Conservation (phyloP, 2,888 invertebrate genomes). For the Lumbricus terrestris region DNA sequence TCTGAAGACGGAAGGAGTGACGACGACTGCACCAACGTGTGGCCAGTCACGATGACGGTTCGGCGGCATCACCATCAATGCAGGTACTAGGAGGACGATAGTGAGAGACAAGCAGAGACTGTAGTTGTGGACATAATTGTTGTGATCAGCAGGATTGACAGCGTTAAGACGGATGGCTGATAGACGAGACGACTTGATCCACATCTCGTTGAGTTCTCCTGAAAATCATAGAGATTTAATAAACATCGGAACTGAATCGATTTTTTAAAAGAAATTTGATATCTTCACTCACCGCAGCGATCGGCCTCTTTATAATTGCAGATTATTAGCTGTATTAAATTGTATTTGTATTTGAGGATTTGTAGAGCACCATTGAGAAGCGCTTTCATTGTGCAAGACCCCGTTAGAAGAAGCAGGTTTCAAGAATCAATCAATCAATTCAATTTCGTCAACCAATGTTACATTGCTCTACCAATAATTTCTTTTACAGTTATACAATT, state of each 20-base stretch:
- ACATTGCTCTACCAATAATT: too few species aligned
- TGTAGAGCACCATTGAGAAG: too few species aligned
- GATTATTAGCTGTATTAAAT: too few species aligned
- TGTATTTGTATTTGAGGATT: too few species aligned
- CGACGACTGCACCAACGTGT: neutral
- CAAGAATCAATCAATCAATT: too few species aligned
- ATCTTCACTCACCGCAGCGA: neutral
- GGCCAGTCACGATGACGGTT: neutral
- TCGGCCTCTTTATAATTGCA: too few species aligned
- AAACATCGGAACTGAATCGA: neutral
- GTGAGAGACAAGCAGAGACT: neutral
- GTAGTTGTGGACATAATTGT: neutral
- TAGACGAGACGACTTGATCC: neutral
- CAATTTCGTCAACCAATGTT: too few species aligned
- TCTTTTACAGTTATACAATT: too few species aligned
- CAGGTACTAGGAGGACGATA: neutral
- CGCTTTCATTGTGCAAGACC: too few species aligned
- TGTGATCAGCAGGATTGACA: neutral
- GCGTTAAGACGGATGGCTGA: neutral
- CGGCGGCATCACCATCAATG: neutral
- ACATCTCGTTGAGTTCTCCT: conserved; percentile 13
- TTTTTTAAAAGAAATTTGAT: neutral
- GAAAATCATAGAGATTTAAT: neutral
- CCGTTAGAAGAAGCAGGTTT: too few species aligned
- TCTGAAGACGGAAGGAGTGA: neutral